Evolutionary conservation across 2,888 invertebrate species (phyloP).

Genomic region (Melanchra persicariae): DNA sequence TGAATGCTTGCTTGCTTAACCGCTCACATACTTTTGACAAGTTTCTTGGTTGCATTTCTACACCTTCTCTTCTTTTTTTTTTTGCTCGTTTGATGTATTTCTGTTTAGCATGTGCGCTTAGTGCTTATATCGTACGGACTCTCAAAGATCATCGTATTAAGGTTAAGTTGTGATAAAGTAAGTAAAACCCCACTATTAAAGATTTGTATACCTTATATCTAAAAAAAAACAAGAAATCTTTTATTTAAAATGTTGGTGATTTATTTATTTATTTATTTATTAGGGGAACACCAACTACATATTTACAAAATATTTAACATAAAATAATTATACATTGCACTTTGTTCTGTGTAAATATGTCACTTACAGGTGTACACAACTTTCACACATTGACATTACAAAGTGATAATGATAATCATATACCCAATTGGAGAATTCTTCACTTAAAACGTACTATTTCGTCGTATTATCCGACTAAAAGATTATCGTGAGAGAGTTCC

Average conservation of each 20-base stretch:
- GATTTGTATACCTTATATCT: not conserved
- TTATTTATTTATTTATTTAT: too few relatives aligned
- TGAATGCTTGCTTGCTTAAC: not conserved
- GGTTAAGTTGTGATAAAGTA: not conserved
- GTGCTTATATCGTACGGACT: not conserved
- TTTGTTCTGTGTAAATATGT: too few relatives aligned
- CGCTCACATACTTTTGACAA: not conserved
- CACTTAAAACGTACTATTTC: not conserved
- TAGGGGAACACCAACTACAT: too few relatives aligned
- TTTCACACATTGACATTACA: too few relatives aligned
- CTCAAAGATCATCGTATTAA: not conserved
- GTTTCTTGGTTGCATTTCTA: constrained; percentile 1
- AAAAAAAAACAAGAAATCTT: not conserved
- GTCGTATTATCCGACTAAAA: not conserved
- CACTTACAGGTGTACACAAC: too few relatives aligned
- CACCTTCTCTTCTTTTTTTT: not conserved
- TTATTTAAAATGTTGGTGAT: not conserved
- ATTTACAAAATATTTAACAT: too few relatives aligned
- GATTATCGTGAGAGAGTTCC: not conserved
- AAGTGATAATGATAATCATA: too few relatives aligned
- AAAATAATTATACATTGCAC: too few relatives aligned
- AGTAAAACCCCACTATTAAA: not conserved
- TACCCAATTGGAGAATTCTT: too few relatives aligned
- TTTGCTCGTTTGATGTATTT: constrained; percentile 6
- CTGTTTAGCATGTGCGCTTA: constrained; percentile 5